Conservation (phyloP, 1,140 invertebrate species). For the Diploscapter pachys region DNA sequence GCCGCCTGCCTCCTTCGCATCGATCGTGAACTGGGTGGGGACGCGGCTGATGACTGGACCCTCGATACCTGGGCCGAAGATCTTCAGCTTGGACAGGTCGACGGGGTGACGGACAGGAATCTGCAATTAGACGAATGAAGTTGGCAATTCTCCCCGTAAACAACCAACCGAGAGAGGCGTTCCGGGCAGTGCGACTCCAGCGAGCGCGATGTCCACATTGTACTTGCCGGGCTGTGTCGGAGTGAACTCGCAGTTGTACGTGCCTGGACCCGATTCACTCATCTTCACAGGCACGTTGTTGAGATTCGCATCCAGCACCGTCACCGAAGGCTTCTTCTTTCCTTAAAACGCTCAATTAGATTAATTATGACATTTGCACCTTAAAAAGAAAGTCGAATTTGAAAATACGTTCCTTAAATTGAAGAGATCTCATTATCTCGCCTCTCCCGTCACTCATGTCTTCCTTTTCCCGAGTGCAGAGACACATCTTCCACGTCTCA, state of each 20-base stretch:
- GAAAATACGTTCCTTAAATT: too few species aligned
- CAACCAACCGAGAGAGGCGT: slow-evolving; percentile 68
- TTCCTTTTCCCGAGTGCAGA: too few species aligned
- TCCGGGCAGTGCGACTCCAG: slow-evolving; percentile 72
- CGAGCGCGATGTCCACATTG: slow-evolving; percentile 13
- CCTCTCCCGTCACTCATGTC: too few species aligned
- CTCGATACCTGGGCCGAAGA: slow-evolving; percentile 79
- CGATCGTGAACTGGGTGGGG: slow-evolving; percentile 72
- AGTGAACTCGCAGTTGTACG: not conserved
- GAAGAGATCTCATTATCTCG: too few species aligned
- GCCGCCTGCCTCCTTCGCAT: slow-evolving; percentile 74
- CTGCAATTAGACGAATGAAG: slow-evolving; percentile 67
- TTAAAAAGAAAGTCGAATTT: too few species aligned
- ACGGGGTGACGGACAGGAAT: slow-evolving; percentile 73
- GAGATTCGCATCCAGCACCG: slow-evolving; percentile 36
- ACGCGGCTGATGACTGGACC: slow-evolving; percentile 27
- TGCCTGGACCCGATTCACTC: slow-evolving; percentile 78
- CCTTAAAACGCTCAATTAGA: slow-evolving; percentile 23
- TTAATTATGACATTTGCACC: too few species aligned
- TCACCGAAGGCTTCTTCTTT: slow-evolving; percentile 26
- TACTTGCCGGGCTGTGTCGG: slow-evolving; percentile 4
- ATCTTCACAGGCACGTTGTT: slow-evolving; percentile 73
- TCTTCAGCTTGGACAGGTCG: slow-evolving; percentile 76
- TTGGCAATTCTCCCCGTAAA: not conserved
- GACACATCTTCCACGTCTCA: too few species aligned